Conservation (phyloP, 1,140 invertebrate genomes). For the Eciton burchellii region DNA sequence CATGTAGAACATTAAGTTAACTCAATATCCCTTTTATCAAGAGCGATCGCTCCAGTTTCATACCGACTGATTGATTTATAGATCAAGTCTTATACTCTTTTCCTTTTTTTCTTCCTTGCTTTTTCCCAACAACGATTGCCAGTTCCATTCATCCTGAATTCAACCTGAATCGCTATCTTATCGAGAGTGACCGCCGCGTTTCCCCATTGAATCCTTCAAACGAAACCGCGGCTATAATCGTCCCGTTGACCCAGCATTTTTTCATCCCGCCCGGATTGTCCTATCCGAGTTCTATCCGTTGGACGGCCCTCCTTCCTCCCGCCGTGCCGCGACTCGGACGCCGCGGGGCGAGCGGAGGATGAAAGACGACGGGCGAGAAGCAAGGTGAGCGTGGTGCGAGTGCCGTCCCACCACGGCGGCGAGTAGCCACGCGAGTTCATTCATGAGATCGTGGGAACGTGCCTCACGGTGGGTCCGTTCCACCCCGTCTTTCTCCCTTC, state of each 20-base stretch:
- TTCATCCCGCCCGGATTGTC: slow-evolving; percentile 26
- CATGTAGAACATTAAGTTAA: too few relatives aligned
- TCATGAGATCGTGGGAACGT: slow-evolving; percentile 86
- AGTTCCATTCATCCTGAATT: too few relatives aligned
- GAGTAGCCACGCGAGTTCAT: slow-evolving; percentile 85
- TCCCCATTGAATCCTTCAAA: not conserved
- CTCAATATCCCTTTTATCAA: too few relatives aligned
- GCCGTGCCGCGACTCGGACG: slow-evolving; percentile 66
- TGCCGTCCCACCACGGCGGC: slow-evolving; percentile 76
- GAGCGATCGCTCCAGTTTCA: too few relatives aligned
- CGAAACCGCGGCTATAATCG: slow-evolving; percentile 34
- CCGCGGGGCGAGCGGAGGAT: slow-evolving; percentile 60
- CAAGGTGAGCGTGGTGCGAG: slow-evolving; percentile 71
- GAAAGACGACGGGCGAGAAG: slow-evolving; percentile 47
- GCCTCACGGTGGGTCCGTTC: slow-evolving; percentile 78
- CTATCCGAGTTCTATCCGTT: slow-evolving; percentile 48
- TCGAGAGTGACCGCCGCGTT: not conserved
- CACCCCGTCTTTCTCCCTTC: slow-evolving; percentile 65
- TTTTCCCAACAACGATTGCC: too few relatives aligned
- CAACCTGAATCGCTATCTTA: too few relatives aligned
- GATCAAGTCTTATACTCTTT: too few relatives aligned
- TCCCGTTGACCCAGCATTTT: slow-evolving; percentile 46
- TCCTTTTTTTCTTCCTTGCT: too few relatives aligned
- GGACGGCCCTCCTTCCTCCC: slow-evolving; percentile 56
- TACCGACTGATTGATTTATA: too few relatives aligned